Conservation (phyloP, 2,888 invertebrate genomes). For the Falcaria lacertinaria region DNA sequence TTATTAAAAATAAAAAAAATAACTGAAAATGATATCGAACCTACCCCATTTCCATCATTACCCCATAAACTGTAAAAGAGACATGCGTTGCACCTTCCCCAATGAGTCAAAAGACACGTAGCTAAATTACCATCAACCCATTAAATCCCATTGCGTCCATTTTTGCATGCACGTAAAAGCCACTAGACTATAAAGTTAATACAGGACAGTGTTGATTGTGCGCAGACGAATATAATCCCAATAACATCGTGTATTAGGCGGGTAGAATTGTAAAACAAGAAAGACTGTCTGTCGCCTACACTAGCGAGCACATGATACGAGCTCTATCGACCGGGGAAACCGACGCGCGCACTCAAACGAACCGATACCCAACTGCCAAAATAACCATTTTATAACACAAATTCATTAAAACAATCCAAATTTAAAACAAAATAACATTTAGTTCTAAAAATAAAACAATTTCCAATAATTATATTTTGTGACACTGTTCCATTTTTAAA, state of each 20-base stretch:
- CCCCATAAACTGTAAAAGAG: constrained; percentile 10
- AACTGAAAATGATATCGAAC: constrained; percentile 3
- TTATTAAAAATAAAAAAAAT: not conserved
- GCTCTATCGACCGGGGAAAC: constrained; percentile 68
- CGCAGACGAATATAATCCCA: constrained; percentile 43
- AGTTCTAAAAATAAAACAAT: not conserved
- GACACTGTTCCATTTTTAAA: not conserved
- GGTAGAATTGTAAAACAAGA: constrained; percentile 62
- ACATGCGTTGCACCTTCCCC: constrained; percentile 11
- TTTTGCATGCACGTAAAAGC: constrained; percentile 22
- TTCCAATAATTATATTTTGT: constrained; percentile 5
- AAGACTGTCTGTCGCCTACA: constrained; percentile 72
- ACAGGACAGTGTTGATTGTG: constrained; percentile 16
- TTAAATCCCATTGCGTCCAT: constrained; percentile 21
- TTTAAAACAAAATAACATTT: constrained; percentile 8
- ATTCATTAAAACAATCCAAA: constrained; percentile 15
- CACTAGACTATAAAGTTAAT: constrained; percentile 25
- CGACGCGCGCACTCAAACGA: constrained; percentile 70
- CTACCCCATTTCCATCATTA: constrained; percentile 11
- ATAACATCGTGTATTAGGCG: constrained; percentile 37
- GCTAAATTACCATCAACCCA: constrained; percentile 13
- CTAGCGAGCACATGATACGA: constrained; percentile 52
- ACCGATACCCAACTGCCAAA: constrained; percentile 36
- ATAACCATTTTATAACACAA: constrained; percentile 11
- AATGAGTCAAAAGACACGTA: constrained; percentile 8